A percentile compares a stretch with the other conserved stretches of the same genome.
Evolutionary conservation across 2,797 vertebrate species (phyloP).

Genomic region (Syngnathus acus): DNA sequence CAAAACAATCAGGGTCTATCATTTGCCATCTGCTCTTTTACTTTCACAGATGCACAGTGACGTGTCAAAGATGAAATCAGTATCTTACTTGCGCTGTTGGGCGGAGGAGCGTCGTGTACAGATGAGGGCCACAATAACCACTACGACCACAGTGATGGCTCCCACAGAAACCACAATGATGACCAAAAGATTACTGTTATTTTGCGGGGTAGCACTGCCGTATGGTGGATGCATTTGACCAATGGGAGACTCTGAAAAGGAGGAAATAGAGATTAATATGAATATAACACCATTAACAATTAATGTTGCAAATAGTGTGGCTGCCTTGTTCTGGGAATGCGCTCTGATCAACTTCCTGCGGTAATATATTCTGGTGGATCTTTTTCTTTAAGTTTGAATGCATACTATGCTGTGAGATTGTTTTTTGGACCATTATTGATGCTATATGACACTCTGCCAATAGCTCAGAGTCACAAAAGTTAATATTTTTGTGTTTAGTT

Average conservation of each 20-base stretch:
- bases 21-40: slow-evolving; percentile 13
- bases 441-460: too few relatives aligned
- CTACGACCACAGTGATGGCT: slow-evolving; percentile 75
- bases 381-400: too few relatives aligned
- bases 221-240: slow-evolving; percentile 92
- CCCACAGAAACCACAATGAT: slow-evolving; percentile 84
- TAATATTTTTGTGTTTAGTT: too few relatives aligned
- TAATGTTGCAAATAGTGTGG: neutral
- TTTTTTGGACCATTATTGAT: too few relatives aligned
- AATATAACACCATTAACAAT: neutral
- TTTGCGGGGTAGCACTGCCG: slow-evolving; percentile 84
- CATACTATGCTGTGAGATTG: too few relatives aligned
- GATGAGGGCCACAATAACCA: slow-evolving; percentile 79
- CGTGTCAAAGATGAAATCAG: neutral
- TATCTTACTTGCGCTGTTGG: slow-evolving; percentile 86
- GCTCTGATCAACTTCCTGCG: neutral
- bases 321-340: neutral
- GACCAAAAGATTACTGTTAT: slow-evolving; percentile 85
- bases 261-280: neutral
- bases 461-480: too few relatives aligned
- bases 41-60: neutral
- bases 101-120: slow-evolving; percentile 85
- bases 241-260: slow-evolving; percentile 79
- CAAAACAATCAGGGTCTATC: neutral
- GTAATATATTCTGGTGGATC: too few relatives aligned